Conservation (phyloP, 2,888 invertebrate species). For the Parnassius smintheus region DNA sequence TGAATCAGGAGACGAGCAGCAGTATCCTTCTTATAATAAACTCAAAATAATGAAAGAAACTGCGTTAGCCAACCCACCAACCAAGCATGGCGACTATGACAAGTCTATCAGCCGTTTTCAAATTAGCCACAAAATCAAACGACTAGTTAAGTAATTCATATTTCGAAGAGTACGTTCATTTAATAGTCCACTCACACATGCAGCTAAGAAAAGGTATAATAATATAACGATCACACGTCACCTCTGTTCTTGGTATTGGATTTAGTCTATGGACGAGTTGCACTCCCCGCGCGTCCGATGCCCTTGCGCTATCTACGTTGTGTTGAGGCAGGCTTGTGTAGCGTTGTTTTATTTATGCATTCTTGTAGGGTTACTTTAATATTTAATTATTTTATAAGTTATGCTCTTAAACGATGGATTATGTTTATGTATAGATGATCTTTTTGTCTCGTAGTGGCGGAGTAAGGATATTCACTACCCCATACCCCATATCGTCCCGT, state of each 20-base stretch:
- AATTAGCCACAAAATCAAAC: neutral
- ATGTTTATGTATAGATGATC: too few relatives aligned
- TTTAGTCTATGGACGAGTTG: conserved; percentile 38
- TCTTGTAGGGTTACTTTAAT: conserved; percentile 18
- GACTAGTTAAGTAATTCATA: neutral
- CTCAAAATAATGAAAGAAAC: too few relatives aligned
- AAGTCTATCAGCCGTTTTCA: too few relatives aligned
- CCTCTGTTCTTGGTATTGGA: conserved; percentile 19
- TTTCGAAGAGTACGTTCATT: neutral
- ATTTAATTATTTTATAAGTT: conserved; percentile 4
- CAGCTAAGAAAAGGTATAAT: neutral
- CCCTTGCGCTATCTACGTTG: conserved; percentile 67
- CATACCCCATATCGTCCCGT: too few relatives aligned
- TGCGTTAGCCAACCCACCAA: too few relatives aligned
- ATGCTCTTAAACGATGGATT: neutral
- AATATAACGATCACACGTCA: neutral
- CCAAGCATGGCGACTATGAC: too few relatives aligned
- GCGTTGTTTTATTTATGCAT: conserved; percentile 40
- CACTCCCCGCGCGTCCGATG: conserved; percentile 64
- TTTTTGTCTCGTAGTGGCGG: too few relatives aligned
- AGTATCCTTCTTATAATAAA: too few relatives aligned
- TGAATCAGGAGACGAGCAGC: too few relatives aligned
- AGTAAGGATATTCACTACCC: too few relatives aligned
- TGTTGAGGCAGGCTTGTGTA: conserved; percentile 63
- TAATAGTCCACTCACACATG: neutral